Conservation (phyloP, 2,113 vertebrate species). For the Clupea harengus region DNA sequence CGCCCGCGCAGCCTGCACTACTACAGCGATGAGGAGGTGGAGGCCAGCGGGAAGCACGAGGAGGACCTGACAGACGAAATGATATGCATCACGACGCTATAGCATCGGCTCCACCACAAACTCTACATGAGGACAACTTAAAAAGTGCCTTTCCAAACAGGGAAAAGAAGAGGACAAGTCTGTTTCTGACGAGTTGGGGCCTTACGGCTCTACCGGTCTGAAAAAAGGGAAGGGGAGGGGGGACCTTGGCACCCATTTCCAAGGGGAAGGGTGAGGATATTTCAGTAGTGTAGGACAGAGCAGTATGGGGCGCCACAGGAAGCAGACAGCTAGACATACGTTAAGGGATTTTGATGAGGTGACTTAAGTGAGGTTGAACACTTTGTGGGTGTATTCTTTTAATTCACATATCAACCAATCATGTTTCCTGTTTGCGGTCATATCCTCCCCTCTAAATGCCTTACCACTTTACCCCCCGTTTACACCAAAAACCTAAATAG, state of each 20-base stretch:
- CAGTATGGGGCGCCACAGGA: not conserved
- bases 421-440: constrained; percentile 33
- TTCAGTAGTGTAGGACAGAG: not conserved
- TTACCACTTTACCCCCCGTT: constrained; percentile 28
- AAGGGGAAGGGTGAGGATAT: not conserved
- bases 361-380: not conserved
- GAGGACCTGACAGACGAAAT: constrained; percentile 97
- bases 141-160: constrained; percentile 12
- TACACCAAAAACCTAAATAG: not conserved
- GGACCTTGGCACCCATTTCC: not conserved
- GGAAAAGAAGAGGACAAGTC: not conserved
- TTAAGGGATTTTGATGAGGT: not conserved
- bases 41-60: constrained; percentile 76
- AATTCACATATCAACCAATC: constrained; percentile 43
- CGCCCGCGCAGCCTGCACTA: constrained; percentile 80
- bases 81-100: constrained; percentile 95
- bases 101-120: constrained; percentile 65
- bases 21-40: constrained; percentile 90
- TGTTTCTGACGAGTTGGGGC: not conserved
- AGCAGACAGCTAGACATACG: not conserved
- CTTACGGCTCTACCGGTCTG: not conserved
- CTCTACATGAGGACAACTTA: not conserved
- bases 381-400: constrained; percentile 27
- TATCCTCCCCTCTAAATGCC: constrained; percentile 36
- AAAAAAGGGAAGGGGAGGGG: not conserved